Percentiles rank a stretch among this genome's conserved stretches.
These are phyloP conservation scores for Caenorhabditis imperialis DNA, from an alignment of 2,888 invertebrate genomes.

Conservation along the genomic window DNA sequence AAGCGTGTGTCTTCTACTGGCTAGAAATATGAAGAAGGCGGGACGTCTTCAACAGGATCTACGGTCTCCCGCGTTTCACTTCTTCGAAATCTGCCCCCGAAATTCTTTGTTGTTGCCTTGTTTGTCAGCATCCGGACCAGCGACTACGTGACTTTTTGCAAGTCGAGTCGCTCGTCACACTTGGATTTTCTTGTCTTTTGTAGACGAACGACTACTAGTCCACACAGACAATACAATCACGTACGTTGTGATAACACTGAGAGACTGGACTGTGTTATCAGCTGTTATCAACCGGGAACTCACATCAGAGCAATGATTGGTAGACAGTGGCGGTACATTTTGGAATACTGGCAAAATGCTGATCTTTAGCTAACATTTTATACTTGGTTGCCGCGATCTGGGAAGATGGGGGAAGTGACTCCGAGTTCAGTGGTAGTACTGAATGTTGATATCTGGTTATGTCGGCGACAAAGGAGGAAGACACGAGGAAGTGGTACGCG, in stretches of 20 bases:
- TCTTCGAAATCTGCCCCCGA: too few species aligned
- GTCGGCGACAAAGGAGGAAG: too few species aligned
- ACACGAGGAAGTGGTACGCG: too few species aligned
- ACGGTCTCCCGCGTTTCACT: too few species aligned
- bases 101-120: too few species aligned
- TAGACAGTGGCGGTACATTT: neutral
- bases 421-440: too few species aligned
- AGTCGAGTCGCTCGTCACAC: neutral
- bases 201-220: neutral
- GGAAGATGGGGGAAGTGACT: too few species aligned
- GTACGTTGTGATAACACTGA: conserved; percentile 11
- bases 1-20: too few species aligned
- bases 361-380: conserved; percentile 4
- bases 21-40: too few species aligned
- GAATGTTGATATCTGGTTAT: too few species aligned
- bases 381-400: conserved; percentile 17
- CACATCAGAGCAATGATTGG: conserved; percentile 16
- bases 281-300: conserved; percentile 20
- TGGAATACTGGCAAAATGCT: neutral
- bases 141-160: conserved; percentile 36
- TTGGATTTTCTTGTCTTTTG: conserved; percentile 17
- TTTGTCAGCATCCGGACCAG: conserved; percentile 30
- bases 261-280: too few species aligned
- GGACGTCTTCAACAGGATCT: too few species aligned
- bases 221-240: conserved; percentile 29